A percentile compares a stretch with the other conserved stretches of the same genome.
phyloP scores from a whole-genome alignment of 2,113 vertebrate genomes.

The Myrmecophaga tridactyla region DNA sequence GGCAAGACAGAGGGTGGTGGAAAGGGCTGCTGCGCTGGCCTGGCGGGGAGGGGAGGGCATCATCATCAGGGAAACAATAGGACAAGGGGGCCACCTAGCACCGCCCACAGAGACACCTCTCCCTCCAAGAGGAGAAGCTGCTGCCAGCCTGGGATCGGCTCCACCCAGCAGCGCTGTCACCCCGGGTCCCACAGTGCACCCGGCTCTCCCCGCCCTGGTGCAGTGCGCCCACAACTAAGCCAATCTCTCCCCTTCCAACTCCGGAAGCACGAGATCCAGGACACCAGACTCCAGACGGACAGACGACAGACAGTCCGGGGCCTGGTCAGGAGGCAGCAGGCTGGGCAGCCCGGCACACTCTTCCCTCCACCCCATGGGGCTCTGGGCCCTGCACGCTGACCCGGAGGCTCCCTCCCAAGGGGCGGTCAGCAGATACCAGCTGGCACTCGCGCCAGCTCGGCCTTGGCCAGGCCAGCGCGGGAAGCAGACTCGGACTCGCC shows the following conservation, averaged over 20 bases:
- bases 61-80: not conserved
- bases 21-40: fast-evolving
- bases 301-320: not conserved
- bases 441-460: too few relatives aligned
- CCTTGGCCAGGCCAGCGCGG: fast-evolving
- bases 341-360: not conserved
- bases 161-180: fast-evolving
- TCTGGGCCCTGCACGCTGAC: too few relatives aligned
- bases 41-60: fast-evolving
- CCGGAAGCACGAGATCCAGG: not conserved
- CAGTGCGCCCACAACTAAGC: fast-evolving
- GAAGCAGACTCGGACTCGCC: fast-evolving
- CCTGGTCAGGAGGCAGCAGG: fast-evolving
- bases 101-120: not conserved
- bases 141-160: not conserved
- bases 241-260: not conserved
- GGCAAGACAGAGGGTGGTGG: not conserved
- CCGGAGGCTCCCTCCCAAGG: too few relatives aligned
- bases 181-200: fast-evolving
- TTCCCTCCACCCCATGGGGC: not conserved
- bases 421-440: too few relatives aligned
- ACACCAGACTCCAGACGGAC: not conserved
- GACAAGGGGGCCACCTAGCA: too few relatives aligned
- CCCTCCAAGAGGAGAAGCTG: fast-evolving
- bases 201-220: not conserved